Base-by-base conservation (phyloP, 2,797 vertebrate genomes). In the Tapera naevia region DNA sequence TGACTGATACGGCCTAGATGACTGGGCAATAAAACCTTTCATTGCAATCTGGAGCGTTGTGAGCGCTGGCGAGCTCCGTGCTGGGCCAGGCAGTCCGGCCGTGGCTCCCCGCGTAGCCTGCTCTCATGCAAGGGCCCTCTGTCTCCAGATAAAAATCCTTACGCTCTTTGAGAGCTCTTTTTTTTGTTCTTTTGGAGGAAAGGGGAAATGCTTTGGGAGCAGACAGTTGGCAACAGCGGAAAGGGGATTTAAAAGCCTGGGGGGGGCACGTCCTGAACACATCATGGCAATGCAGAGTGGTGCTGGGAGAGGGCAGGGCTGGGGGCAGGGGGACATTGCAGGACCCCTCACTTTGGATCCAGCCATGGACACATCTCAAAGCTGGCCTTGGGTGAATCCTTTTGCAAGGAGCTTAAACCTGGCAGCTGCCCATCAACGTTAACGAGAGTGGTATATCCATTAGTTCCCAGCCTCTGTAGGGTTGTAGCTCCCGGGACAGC, bases 61-160 rank as follows among this genome's bases (percentile, higher is more conserved):
- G 46, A 75, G 62, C 3, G 22, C 50, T 15, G 71, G 30, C 10
- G 19, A 92, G 70, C 45, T 28, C 80, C 3, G 18, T 2, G 30
- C 61, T 0, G 1, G 33, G 46, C 25, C 22, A 2, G 9, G 27
- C 62, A 54, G 64, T 13, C 46, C 0, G 4, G n/a, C 32, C 0
- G 0, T 5, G 46, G 71, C 45, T 80, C 81, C 30, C 32, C 6
- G n/a, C 33, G 3, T 2, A 6, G 54, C 61, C 32, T 9, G 35
- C 10, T 48, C 54, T 72, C 58, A 58, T 39, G 64, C 28, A 3
- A 11, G 25, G 46, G 24, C 57, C 22, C 62, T 62, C 66, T 22
- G 18, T 19, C 67, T 81, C 78, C 81, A 30, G 64, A 70, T 32
- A 45, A 73, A 91, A 72, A 24, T 69, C 73, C 46, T 64, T 16